These are phyloP conservation scores for Cavia porcellus DNA, from an alignment of 2,113 vertebrate genomes.

Conservation along the genomic window DNA sequence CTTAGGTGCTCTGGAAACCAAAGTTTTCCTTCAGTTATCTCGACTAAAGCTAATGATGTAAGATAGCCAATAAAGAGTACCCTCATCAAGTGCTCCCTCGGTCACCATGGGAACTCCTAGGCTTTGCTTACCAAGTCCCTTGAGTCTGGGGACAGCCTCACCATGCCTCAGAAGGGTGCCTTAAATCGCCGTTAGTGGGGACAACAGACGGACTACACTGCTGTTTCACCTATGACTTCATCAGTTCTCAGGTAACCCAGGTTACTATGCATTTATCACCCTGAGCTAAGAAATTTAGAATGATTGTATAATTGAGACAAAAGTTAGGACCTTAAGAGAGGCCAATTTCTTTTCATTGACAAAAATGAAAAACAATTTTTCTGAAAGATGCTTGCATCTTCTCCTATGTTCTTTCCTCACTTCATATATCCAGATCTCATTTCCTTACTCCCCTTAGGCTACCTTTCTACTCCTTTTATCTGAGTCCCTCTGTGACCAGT, in stretches of 20 bases:
- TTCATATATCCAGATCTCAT: not conserved
- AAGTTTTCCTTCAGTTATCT: not conserved
- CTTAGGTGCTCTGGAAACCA: not conserved
- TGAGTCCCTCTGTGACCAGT: not conserved
- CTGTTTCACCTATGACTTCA: not conserved
- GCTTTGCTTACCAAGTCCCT: not conserved
- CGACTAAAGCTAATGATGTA: not conserved
- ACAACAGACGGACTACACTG: not conserved
- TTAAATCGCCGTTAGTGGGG: not conserved
- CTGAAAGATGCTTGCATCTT: constrained; percentile 5
- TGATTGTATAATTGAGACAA: not conserved
- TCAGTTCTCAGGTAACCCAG: not conserved
- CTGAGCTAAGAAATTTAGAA: constrained; percentile 37
- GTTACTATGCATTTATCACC: not conserved
- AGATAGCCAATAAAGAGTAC: not conserved
- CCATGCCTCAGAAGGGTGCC: not conserved
- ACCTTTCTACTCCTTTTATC: not conserved
- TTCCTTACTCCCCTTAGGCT: not conserved
- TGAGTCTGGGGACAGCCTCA: not conserved
- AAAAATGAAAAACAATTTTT: constrained; percentile 32
- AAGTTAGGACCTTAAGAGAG: not conserved
- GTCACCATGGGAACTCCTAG: not conserved
- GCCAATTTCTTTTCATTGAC: not conserved
- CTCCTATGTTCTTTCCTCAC: not conserved
- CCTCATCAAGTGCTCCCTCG: not conserved